Conservation (phyloP, 2,888 invertebrate genomes). For the Osmoderma eremita region DNA sequence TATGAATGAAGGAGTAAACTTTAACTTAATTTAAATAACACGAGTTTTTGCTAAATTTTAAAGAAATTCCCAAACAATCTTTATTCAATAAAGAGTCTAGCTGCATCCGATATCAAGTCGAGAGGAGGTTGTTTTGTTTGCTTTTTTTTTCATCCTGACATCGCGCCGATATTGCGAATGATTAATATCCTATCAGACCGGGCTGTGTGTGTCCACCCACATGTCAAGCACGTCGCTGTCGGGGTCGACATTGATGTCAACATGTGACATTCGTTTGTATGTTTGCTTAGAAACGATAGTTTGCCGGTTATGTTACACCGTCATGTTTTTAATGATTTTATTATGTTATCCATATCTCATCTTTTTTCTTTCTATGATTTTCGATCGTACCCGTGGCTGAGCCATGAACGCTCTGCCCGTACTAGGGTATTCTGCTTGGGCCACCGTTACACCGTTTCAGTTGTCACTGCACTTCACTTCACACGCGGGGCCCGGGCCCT, state of each 20-base stretch:
- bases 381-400: constrained; percentile 84
- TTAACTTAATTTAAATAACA: not conserved
- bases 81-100: constrained; percentile 12
- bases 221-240: constrained; percentile 36
- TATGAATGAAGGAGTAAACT: constrained; percentile 4
- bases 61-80: too few species aligned
- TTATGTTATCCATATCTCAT: constrained; percentile 2
- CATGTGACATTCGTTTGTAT: constrained; percentile 33
- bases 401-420: constrained; percentile 87
- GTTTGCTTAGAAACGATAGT: constrained; percentile 38
- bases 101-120: constrained; percentile 5
- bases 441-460: constrained; percentile 61
- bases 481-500: constrained; percentile 57
- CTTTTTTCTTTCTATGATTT: constrained; percentile 23
- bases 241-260: constrained; percentile 35
- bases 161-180: constrained; percentile 31
- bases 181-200: constrained; percentile 35
- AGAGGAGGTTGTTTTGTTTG: constrained; percentile 20
- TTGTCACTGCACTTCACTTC: constrained; percentile 58
- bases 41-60: too few species aligned
- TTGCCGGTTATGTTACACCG: constrained; percentile 48
- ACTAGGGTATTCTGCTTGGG: constrained; percentile 69
- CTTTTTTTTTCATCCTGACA: constrained; percentile 17
- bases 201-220: constrained; percentile 37
- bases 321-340: constrained; percentile 44